Percentiles rank a stretch among this genome's conserved stretches.
phyloP scores from a whole-genome alignment of 2,113 vertebrate species.

The Lontra canadensis region DNA sequence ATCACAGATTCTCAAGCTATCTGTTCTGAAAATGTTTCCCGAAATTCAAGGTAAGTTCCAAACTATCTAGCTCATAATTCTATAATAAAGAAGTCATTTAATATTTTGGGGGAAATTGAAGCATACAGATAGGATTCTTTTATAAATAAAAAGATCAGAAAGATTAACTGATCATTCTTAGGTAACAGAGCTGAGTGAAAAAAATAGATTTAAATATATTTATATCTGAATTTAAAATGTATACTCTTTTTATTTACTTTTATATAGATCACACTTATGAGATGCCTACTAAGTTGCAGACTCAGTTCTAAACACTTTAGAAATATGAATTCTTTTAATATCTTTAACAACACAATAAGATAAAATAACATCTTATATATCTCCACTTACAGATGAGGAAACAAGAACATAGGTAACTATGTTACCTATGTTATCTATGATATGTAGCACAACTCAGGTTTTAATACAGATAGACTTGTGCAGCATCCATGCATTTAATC shows the following conservation, averaged over 20 bases:
- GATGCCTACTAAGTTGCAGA: background rate
- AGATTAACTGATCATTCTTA: background rate
- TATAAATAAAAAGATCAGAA: background rate
- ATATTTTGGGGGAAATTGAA: background rate
- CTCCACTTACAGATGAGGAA: background rate
- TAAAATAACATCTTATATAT: background rate
- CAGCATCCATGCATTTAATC: background rate
- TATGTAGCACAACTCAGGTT: background rate
- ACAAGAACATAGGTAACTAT: background rate
- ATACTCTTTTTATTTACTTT: background rate
- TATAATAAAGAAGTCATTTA: background rate
- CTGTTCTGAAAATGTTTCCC: background rate
- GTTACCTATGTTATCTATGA: too few species aligned
- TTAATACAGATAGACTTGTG: background rate
- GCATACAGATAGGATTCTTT: background rate
- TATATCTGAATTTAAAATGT: background rate
- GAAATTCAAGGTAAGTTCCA: background rate
- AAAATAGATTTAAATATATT: background rate
- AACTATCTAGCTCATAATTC: background rate
- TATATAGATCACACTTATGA: background rate
- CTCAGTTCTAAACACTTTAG: background rate
- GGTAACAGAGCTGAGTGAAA: background rate
- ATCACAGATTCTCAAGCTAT: background rate
- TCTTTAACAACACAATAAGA: background rate
- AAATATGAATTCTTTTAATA: background rate